phyloP scores from a whole-genome alignment of 53 echinoderm and acorn worm genomes.

The Crossaster papposus region DNA sequence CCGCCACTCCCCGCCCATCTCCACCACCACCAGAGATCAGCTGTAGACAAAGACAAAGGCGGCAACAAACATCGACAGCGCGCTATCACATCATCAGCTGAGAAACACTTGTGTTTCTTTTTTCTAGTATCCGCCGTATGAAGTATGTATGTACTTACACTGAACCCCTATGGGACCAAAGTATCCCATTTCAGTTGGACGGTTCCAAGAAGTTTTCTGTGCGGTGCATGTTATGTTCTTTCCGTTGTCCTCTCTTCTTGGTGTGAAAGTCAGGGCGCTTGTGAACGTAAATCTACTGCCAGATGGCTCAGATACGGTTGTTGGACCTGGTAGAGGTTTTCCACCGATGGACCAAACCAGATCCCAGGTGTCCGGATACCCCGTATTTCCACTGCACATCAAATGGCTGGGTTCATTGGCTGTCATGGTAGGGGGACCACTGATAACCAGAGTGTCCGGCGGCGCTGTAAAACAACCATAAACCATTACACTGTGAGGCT shows the following conservation, averaged over 20 bases:
- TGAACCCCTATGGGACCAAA: conserved; percentile 13
- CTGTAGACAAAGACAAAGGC: too few species aligned
- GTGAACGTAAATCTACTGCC: neutral
- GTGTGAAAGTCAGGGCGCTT: conserved; percentile 18
- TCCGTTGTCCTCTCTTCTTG: conserved; percentile 13
- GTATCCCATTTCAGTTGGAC: neutral
- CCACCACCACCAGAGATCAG: too few species aligned
- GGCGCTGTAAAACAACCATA: neutral
- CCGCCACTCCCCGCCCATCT: too few species aligned
- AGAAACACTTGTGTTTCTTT: too few species aligned
- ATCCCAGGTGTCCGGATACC: conserved; percentile 13
- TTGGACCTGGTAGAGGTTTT: neutral
- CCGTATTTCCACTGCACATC: neutral
- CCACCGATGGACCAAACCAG: neutral
- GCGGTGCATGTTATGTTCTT: neutral
- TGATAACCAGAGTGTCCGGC: neutral
- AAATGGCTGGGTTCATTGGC: neutral
- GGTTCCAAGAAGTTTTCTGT: neutral
- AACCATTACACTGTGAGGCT: neutral
- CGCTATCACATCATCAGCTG: too few species aligned
- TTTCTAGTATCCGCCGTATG: neutral
- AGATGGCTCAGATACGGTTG: neutral
- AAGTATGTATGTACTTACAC: conserved; percentile 17
- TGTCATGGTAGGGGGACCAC: neutral
- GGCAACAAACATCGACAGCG: too few species aligned